phyloP scores from a whole-genome alignment of 1,140 invertebrate species.

The Ceratina japonica region DNA sequence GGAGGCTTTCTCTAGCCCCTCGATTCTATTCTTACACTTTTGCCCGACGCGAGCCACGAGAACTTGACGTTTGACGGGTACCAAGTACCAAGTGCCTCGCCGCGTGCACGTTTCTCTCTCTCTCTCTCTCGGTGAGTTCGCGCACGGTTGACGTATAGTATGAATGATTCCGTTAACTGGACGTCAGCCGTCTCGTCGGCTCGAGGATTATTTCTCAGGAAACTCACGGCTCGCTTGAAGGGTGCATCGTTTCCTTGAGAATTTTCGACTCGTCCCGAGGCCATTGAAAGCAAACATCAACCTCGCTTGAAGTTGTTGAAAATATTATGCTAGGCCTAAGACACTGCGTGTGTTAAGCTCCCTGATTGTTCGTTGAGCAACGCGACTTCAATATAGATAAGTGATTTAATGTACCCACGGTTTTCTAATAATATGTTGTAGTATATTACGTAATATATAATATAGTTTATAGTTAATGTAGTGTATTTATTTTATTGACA shows the following conservation, averaged over 20 bases:
- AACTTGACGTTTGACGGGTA: slow-evolving; percentile 59
- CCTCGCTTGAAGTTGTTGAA: not conserved
- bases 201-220: slow-evolving; percentile 52
- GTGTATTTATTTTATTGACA: too few relatives aligned
- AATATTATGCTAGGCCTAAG: not conserved
- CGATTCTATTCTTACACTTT: slow-evolving; percentile 61
- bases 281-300: slow-evolving; percentile 7
- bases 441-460: too few relatives aligned
- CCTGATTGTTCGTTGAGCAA: too few relatives aligned
- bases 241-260: slow-evolving; percentile 32
- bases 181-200: slow-evolving; percentile 28
- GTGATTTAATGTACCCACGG: too few relatives aligned
- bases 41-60: slow-evolving; percentile 30
- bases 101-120: slow-evolving; percentile 31
- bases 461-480: too few relatives aligned
- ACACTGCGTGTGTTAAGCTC: not conserved
- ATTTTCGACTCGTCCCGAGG: slow-evolving; percentile 26
- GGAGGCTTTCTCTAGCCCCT: slow-evolving; percentile 39
- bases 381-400: too few relatives aligned
- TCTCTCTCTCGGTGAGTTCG: slow-evolving; percentile 35
- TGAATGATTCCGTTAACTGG: slow-evolving; percentile 64
- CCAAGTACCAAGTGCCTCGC: slow-evolving; percentile 50
- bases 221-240: slow-evolving; percentile 11
- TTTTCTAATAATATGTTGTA: too few relatives aligned
- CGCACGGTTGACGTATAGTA: slow-evolving; percentile 50